Percentiles rank a stretch among this genome's conserved stretches.
These are phyloP conservation scores for Lacerta bilineata DNA, from an alignment of 2,797 vertebrate genomes.

Conservation along the genomic window DNA sequence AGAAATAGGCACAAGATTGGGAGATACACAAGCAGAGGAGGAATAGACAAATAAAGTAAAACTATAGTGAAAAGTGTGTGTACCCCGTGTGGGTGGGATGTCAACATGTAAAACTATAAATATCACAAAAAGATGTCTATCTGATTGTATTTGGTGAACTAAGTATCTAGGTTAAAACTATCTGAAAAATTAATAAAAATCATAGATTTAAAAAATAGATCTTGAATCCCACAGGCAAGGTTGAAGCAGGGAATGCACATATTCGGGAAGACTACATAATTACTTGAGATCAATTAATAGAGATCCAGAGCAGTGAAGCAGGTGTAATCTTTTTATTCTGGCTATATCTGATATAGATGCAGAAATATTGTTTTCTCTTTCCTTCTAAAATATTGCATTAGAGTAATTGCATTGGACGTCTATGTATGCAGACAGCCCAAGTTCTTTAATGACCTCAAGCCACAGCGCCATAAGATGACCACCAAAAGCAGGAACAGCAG, in stretches of 20 bases:
- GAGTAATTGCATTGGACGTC: not conserved
- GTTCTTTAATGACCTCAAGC: not conserved
- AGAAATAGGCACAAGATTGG: no score
- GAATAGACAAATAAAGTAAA: no score
- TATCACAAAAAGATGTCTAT: no score
- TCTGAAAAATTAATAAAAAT: no score
- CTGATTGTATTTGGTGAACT: no score
- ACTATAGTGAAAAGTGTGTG: no score
- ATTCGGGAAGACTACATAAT: no score
- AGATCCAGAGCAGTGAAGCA: not conserved
- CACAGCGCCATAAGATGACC: not conserved
- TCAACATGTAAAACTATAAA: no score
- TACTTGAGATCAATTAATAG: not conserved
- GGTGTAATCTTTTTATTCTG: not conserved
- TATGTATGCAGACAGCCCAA: not conserved
- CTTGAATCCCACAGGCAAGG: not conserved
- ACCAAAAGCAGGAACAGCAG: not conserved
- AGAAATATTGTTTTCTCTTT: not conserved
- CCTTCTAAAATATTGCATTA: not conserved
- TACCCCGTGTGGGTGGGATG: no score
- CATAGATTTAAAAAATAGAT: not conserved
- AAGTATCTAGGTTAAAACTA: no score
- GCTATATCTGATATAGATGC: not conserved
- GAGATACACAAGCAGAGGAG: no score
- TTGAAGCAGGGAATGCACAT: no score